phyloP scores from a whole-genome alignment of 2,113 vertebrate species.

The Cebidichthys violaceus region DNA sequence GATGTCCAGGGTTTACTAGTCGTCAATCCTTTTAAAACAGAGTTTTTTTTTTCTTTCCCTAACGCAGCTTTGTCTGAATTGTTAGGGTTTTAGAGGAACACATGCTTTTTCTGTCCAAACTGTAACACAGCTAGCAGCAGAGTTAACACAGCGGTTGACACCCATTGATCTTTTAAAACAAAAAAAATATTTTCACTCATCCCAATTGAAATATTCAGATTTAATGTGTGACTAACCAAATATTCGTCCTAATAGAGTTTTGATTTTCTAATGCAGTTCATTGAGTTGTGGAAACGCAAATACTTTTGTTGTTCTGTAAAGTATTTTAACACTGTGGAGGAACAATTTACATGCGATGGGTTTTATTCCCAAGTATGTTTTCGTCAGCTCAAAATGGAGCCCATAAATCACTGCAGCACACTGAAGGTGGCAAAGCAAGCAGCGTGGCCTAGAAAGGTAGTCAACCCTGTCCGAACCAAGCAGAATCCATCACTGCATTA shows the following conservation, averaged over 20 bases:
- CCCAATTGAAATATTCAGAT: neutral
- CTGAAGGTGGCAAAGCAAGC: slow-evolving; percentile 70
- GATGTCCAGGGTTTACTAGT: neutral
- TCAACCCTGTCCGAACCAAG: slow-evolving; percentile 72
- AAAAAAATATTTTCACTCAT: neutral
- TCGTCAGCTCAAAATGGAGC: slow-evolving; percentile 68
- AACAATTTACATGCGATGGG: slow-evolving; percentile 22
- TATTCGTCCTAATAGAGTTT: neutral
- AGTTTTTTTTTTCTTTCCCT: neutral
- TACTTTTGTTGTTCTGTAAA: neutral
- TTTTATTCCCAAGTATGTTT: slow-evolving; percentile 48
- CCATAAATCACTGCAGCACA: slow-evolving; percentile 77
- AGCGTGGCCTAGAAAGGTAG: slow-evolving; percentile 79
- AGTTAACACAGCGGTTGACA: neutral
- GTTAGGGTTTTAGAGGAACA: neutral
- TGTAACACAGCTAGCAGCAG: neutral
- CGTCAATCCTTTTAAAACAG: neutral
- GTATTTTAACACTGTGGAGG: neutral
- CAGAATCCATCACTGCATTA: slow-evolving; percentile 76
- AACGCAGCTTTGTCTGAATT: neutral
- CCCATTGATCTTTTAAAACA: neutral
- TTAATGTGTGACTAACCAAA: neutral
- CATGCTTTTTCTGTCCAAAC: slow-evolving; percentile 9
- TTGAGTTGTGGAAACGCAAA: neutral
- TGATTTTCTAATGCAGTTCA: neutral